Conservation (phyloP, 2,888 invertebrate genomes). For the Agelastica alni region DNA sequence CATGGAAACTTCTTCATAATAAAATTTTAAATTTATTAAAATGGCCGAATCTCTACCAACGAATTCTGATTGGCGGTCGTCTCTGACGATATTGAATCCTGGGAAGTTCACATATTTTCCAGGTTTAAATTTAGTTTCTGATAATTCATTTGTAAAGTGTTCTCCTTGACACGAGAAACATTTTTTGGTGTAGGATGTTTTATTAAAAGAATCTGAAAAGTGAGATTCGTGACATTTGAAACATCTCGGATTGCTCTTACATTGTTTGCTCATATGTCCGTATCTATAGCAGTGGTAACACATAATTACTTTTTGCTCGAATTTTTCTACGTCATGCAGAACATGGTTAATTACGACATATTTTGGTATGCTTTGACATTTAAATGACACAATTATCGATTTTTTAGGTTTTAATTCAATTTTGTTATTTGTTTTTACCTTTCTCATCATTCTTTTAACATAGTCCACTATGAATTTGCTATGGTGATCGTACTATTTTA, state of each 20-base stretch:
- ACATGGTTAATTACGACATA: too few species aligned
- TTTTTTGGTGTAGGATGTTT: too few species aligned
- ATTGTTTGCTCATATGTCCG: too few species aligned
- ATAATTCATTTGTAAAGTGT: too few species aligned
- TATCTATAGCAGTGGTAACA: too few species aligned
- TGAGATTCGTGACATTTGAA: too few species aligned
- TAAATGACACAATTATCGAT: not conserved
- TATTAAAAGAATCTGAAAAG: too few species aligned
- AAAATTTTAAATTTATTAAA: conserved; percentile 4
- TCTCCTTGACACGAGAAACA: too few species aligned
- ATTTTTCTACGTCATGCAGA: too few species aligned
- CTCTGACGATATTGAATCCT: not conserved
- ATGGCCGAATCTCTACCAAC: conserved; percentile 4
- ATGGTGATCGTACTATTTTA: not conserved
- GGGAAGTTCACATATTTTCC: not conserved
- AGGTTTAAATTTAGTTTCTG: conserved; percentile 18
- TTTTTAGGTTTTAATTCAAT: not conserved
- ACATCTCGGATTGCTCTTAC: too few species aligned
- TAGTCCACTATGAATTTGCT: not conserved
- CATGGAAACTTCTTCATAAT: not conserved
- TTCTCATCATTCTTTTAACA: not conserved
- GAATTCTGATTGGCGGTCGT: not conserved
- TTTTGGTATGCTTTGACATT: not conserved
- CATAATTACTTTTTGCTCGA: too few species aligned
- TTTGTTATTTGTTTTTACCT: not conserved